phyloP scores from a whole-genome alignment of 2,113 vertebrate genomes.

The Gasterosteus aculeatus region DNA sequence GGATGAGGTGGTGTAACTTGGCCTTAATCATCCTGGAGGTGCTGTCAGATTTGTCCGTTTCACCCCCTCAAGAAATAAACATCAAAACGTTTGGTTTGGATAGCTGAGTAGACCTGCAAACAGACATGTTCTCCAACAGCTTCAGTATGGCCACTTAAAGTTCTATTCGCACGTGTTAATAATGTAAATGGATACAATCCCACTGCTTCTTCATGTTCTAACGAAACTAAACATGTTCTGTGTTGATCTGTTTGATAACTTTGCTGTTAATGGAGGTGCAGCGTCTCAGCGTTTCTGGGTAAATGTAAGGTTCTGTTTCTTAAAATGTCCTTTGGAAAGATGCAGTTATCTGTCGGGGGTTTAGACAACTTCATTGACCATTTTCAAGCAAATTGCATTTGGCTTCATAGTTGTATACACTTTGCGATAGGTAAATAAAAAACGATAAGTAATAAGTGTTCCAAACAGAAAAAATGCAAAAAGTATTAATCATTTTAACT shows the following conservation, averaged over 20 bases:
- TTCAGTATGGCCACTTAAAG: not conserved
- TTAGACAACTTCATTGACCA: not conserved
- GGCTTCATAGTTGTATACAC: not conserved
- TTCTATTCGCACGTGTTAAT: not conserved
- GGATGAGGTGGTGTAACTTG: not conserved
- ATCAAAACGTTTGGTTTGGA: not conserved
- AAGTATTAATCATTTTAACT: not conserved
- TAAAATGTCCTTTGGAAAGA: not conserved
- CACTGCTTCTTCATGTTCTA: not conserved
- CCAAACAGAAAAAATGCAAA: not conserved
- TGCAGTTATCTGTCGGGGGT: not conserved
- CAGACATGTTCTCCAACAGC: not conserved
- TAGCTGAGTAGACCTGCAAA: not conserved
- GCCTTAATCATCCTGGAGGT: not conserved
- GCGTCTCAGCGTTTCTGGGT: not conserved
- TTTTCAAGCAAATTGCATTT: not conserved
- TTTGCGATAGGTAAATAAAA: not conserved
- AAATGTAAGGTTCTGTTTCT: not conserved
- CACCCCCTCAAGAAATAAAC: constrained; percentile 17
- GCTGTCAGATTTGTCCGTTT: not conserved
- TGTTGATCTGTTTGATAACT: not conserved
- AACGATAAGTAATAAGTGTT: not conserved
- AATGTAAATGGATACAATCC: not conserved
- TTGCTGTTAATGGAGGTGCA: not conserved
- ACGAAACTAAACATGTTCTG: not conserved